phyloP scores from a whole-genome alignment of 2,113 vertebrate species.

The Actenoides lindsayi region DNA sequence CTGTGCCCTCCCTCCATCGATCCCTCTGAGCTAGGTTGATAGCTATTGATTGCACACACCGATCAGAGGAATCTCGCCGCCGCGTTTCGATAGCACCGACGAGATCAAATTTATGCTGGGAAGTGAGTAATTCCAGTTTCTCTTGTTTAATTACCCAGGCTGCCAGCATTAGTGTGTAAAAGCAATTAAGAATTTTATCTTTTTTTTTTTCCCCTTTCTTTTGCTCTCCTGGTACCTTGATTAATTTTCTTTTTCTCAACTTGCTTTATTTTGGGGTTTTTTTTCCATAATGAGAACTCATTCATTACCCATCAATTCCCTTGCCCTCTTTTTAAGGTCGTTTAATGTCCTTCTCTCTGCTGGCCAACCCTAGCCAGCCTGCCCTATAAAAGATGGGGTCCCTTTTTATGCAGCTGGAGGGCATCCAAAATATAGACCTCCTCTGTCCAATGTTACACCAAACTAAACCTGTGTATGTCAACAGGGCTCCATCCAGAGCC shows the following conservation, averaged over 20 bases:
- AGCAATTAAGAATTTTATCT: not conserved
- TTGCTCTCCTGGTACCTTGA: not conserved
- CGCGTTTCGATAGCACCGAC: not conserved
- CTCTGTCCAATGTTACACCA: not conserved
- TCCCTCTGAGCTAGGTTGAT: not conserved
- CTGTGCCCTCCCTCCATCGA: not conserved
- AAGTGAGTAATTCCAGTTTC: not conserved
- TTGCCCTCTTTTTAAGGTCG: not conserved
- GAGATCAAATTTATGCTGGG: not conserved
- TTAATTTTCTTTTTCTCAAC: not conserved
- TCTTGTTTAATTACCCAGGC: not conserved
- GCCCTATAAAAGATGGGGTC: not conserved
- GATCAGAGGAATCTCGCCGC: not conserved
- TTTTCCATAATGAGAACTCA: not conserved
- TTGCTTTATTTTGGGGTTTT: not conserved
- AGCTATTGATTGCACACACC: constrained; percentile 13
- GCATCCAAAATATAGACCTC: not conserved
- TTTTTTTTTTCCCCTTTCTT: not conserved
- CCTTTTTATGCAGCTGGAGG: not conserved
- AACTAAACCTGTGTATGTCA: not conserved
- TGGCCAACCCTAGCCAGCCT: not conserved
- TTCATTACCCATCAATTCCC: not conserved
- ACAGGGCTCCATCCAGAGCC: not conserved
- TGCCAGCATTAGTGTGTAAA: not conserved
- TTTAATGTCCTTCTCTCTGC: not conserved